Base-by-base conservation (phyloP, 2,113 vertebrate genomes). In the Megaleporinus macrocephalus region DNA sequence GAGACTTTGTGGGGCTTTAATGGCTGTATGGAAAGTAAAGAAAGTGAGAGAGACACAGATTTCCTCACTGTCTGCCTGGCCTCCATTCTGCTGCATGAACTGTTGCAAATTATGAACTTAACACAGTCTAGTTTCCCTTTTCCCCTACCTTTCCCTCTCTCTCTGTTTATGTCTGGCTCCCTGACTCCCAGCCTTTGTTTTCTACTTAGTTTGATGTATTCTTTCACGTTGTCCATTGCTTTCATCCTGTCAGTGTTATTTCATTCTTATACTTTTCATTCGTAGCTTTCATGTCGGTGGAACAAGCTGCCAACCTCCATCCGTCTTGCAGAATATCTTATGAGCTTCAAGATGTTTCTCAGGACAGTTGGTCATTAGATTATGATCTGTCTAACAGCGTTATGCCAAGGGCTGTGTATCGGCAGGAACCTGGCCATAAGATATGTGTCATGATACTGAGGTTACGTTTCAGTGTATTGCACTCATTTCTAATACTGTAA, bases 31-130 rank as follows among this genome's bases (percentile, higher is more conserved):
- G 71, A 66, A 55, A 73, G 44, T 53, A 80, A 80, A 80, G 49
- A 29, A 70, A 75, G 27, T 20, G 47, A 57, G 30, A 4, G 30
- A 41, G 70, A 18, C 47, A 61, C 62, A 29, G 51, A 26, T 82
- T 85, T 74, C 69, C 26, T 27, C 18, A 55, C 22, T 33, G 27
- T 72, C 74, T 68, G 30, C 68, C 41, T 79, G 66, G 73, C n/a
- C 62, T 29, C 5, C 20, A 11, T 30, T 55, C 33, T 26, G 9
- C 73, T 53, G 9, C 11, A 5, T 49, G 41, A 66, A 72, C n/a
- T 10, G 10, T 41, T 80, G 22, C n/a, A 2, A 44, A 62, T 33
- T 53, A n/a, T 30, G 47, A 16, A 22, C 63, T 68, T 53, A 71
- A 24, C 73, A 29, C 73, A 16, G 30, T 47, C n/a, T 49, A 18